phyloP scores from a whole-genome alignment of 2,797 vertebrate species.

The Dermochelys coriacea region DNA sequence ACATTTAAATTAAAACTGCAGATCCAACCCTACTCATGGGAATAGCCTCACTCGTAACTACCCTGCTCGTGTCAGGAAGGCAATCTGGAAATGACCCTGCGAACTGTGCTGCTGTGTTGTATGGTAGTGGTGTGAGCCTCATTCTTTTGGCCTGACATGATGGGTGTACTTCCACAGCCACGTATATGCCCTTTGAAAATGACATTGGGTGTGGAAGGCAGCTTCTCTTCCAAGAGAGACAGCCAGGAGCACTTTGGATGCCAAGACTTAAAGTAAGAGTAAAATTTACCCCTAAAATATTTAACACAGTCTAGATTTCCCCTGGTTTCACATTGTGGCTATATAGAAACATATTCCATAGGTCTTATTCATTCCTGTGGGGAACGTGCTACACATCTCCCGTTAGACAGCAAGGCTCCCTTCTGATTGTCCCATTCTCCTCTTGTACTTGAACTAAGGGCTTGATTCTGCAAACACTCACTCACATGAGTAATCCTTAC shows the following conservation, averaged over 20 bases:
- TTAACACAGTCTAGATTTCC: not conserved
- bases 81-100: rapidly evolving
- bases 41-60: not conserved
- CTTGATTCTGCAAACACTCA: not conserved
- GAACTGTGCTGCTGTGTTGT: not conserved
- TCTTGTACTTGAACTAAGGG: not conserved
- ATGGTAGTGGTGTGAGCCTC: not conserved
- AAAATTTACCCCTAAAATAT: not conserved
- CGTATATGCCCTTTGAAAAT: not conserved
- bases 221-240: not conserved
- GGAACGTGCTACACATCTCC: not conserved
- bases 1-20: not conserved
- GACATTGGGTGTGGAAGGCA: not conserved
- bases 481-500: not conserved
- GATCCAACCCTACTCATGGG: not conserved
- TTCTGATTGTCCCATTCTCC: not conserved
- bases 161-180: not conserved
- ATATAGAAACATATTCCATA: not conserved
- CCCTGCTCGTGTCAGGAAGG: not conserved
- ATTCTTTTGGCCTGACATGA: not conserved
- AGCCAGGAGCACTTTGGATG: not conserved
- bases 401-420: rapidly evolving
- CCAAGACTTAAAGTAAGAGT: not conserved
- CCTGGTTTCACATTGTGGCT: not conserved
- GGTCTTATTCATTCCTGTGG: not conserved